Conservation (phyloP, 2,113 vertebrate species). For the Solenodon paradoxus region DNA sequence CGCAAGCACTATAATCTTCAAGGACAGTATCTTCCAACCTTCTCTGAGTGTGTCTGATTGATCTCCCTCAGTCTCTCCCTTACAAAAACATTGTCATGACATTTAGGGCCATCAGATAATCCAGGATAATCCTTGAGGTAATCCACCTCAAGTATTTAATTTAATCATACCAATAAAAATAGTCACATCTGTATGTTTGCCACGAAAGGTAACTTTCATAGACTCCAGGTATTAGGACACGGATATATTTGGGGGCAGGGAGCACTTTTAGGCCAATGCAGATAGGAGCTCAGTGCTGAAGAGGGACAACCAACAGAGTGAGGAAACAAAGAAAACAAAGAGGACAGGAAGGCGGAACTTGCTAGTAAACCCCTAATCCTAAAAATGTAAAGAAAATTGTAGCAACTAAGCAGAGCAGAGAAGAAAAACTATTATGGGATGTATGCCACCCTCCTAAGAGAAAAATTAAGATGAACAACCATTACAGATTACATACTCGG, state of each 20-base stretch:
- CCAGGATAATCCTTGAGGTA: background rate
- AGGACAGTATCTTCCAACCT: background rate
- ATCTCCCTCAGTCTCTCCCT: background rate
- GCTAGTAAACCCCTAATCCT: too few relatives aligned
- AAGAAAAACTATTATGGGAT: too few relatives aligned
- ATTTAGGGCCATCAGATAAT: background rate
- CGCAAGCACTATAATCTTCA: background rate
- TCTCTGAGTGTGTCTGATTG: background rate
- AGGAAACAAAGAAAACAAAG: too few relatives aligned
- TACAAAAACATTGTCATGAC: background rate
- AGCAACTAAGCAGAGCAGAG: too few relatives aligned
- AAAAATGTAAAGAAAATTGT: too few relatives aligned
- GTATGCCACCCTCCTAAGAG: too few relatives aligned
- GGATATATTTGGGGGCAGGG: background rate
- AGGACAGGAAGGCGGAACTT: too few relatives aligned
- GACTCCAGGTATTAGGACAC: background rate
- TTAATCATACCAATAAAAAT: background rate
- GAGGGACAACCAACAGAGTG: too few relatives aligned
- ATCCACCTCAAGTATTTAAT: background rate
- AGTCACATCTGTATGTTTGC: background rate
- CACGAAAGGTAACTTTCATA: background rate
- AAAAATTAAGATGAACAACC: too few relatives aligned
- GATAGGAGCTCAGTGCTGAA: too few relatives aligned
- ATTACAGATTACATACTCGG: too few relatives aligned
- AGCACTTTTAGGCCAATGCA: background rate